Percentiles rank a stretch among this genome's conserved stretches.
These are phyloP conservation scores for Zoanthus sansibaricus DNA, from an alignment of 92 coral and sea anemone species.

Conservation along the genomic window DNA sequence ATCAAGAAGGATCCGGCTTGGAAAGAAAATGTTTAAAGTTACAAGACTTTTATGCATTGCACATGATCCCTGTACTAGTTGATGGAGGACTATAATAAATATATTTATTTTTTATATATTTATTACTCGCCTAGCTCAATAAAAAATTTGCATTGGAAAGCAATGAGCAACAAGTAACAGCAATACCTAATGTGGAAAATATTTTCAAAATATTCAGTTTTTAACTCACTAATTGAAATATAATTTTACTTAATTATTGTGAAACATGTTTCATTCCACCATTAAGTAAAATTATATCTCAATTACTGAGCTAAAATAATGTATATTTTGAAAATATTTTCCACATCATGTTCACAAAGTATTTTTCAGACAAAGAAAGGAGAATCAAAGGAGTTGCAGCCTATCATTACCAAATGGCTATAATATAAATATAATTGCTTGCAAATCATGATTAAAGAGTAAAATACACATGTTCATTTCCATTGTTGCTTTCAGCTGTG, in stretches of 20 bases:
- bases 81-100: slow-evolving; percentile 41
- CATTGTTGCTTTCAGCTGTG: slow-evolving; percentile 10
- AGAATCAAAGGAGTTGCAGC: slow-evolving; percentile 16
- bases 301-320: neutral
- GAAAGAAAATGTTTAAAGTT: slow-evolving; percentile 32
- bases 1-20: slow-evolving; percentile 22
- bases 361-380: slow-evolving; percentile 13
- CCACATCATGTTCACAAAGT: slow-evolving; percentile 12
- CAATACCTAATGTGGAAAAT: slow-evolving; percentile 7
- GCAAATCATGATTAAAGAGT: slow-evolving; percentile 10
- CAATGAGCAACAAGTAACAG: slow-evolving; percentile 15
- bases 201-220: slow-evolving; percentile 10
- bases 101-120: slow-evolving; percentile 8
- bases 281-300: slow-evolving; percentile 5
- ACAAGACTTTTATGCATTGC: slow-evolving; percentile 42
- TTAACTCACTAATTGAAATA: slow-evolving; percentile 12
- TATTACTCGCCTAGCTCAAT: slow-evolving; percentile 9
- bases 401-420: slow-evolving; percentile 11
- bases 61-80: slow-evolving; percentile 48
- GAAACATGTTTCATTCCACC: slow-evolving; percentile 4
- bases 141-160: slow-evolving; percentile 12
- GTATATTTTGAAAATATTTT: slow-evolving; percentile 10
- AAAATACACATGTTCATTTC: slow-evolving; percentile 6
- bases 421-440: slow-evolving; percentile 10
- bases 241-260: slow-evolving; percentile 9